Conservation (phyloP, 2,888 invertebrate genomes). For the Protodeltote pygarga region DNA sequence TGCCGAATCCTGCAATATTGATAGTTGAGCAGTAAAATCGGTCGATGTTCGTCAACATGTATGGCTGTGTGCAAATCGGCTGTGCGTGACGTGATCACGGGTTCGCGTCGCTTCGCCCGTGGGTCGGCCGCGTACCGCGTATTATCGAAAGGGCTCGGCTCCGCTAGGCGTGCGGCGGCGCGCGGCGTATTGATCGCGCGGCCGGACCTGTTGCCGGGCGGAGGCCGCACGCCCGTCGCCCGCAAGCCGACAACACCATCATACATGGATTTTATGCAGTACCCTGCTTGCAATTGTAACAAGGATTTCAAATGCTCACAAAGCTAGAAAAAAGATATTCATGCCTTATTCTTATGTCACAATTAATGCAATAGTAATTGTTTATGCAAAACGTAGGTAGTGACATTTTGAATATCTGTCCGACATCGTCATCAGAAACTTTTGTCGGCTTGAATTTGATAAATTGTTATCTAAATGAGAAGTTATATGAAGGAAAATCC, state of each 20-base stretch:
- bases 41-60: constrained; percentile 36
- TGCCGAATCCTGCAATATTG: constrained; percentile 8
- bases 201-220: constrained; percentile 85
- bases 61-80: constrained; percentile 46
- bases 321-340: too few relatives aligned
- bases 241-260: constrained; percentile 46
- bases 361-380: too few relatives aligned
- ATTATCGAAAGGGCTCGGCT: constrained; percentile 67
- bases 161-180: constrained; percentile 72
- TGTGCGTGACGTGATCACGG: constrained; percentile 49
- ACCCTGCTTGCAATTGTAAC: constrained; percentile 51
- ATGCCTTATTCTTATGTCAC: too few relatives aligned
- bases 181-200: constrained; percentile 77
- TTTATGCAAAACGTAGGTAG: too few relatives aligned
- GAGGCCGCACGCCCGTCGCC: constrained; percentile 53
- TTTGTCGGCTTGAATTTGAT: too few relatives aligned
- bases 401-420: too few relatives aligned
- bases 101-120: constrained; percentile 42
- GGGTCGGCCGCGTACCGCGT: constrained; percentile 52
- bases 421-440: too few relatives aligned
- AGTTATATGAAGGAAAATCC: too few relatives aligned
- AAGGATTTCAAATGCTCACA: constrained; percentile 33
- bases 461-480: too few relatives aligned
- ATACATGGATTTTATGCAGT: constrained; percentile 64
- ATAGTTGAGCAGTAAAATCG: constrained; percentile 19